Conservation (phyloP, 1,140 invertebrate genomes). For the Lanistes nyassanus region DNA sequence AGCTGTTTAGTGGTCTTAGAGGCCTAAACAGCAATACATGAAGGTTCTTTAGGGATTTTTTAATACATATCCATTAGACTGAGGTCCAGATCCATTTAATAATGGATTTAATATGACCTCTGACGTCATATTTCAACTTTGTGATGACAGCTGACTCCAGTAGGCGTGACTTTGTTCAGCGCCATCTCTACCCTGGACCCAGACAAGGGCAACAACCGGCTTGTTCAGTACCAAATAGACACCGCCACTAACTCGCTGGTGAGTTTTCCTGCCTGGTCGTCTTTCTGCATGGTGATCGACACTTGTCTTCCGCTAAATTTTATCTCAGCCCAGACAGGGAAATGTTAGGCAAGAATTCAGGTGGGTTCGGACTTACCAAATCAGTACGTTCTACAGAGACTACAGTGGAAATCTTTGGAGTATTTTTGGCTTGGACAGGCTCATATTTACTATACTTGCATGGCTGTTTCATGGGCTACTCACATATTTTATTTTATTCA, state of each 20-base stretch:
- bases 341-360: too few species aligned
- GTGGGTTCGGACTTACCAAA: too few species aligned
- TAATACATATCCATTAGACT: neutral
- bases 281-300: neutral
- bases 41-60: too few species aligned
- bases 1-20: too few species aligned
- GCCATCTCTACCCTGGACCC: conserved; percentile 28
- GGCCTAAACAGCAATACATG: too few species aligned
- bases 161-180: conserved; percentile 27
- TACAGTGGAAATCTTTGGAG: too few species aligned
- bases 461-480: too few species aligned
- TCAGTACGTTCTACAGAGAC: too few species aligned
- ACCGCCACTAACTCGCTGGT: neutral
- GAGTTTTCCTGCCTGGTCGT: neutral
- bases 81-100: neutral
- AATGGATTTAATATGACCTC: neutral
- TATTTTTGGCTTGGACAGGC: neutral
- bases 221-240: neutral
- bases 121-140: neutral
- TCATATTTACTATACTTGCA: too few species aligned
- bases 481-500: too few species aligned
- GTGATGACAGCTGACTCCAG: conserved; percentile 30
- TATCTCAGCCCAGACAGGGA: neutral
- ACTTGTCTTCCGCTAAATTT: neutral
- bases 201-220: conserved; percentile 26